These are phyloP conservation scores for Siphamia tubifer DNA, from an alignment of 2,113 vertebrate genomes.

Conservation along the genomic window DNA sequence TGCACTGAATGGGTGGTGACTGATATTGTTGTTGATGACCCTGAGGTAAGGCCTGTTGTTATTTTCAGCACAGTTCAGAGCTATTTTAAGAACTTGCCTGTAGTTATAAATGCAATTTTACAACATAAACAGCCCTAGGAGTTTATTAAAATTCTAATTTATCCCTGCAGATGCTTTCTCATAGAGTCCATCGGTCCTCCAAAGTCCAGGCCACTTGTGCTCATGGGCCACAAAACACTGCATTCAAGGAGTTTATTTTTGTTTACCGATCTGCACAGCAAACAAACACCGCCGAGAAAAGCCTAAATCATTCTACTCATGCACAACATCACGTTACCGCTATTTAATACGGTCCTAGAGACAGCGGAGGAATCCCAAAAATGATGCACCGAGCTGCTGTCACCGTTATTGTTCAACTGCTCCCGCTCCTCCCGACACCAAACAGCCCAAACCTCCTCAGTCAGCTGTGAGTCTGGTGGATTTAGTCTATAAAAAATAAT, in stretches of 20 bases:
- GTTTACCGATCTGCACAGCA: not conserved
- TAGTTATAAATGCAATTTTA: not conserved
- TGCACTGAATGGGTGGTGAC: not conserved
- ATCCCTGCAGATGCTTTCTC: constrained; percentile 11
- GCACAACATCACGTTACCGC: constrained; percentile 45
- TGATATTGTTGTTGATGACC: not conserved
- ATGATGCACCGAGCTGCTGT: constrained; percentile 61
- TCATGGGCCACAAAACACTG: not conserved
- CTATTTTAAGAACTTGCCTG: not conserved
- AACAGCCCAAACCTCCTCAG: not conserved
- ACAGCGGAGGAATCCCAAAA: constrained; percentile 56
- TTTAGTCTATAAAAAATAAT: not conserved
- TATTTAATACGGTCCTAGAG: constrained; percentile 38
- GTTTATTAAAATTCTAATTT: constrained; percentile 16
- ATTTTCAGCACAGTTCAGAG: not conserved
- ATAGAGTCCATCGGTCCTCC: constrained; percentile 32
- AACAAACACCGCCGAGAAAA: not conserved
- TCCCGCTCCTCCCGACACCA: constrained; percentile 10
- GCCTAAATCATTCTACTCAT: constrained; percentile 19
- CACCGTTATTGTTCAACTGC: constrained; percentile 47
- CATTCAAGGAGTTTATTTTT: constrained; percentile 2
- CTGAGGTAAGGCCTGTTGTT: not conserved
- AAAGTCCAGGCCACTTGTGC: constrained; percentile 35
- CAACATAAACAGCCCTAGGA: not conserved
- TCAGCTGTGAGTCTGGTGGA: too few species aligned